Evolutionary conservation across 2,888 invertebrate species (phyloP), one percentile per base, ranked within the genome.

Genomic region (Pterobdella sp.): DNA sequence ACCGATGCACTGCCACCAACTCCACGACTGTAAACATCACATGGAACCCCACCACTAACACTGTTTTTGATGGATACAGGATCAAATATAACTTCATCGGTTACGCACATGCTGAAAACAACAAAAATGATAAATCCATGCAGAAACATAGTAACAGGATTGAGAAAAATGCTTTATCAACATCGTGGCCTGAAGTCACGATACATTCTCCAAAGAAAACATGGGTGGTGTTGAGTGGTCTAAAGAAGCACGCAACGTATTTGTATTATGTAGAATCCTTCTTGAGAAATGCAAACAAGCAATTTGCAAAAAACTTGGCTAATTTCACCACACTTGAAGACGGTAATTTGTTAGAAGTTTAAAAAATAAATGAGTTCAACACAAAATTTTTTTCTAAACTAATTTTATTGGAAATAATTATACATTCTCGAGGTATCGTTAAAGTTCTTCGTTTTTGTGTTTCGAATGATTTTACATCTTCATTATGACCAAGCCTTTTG

Each of bases 291-390:
- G 68, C 68, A 3, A 42, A 68, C 18, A 36, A n/a, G 22, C 7
- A 4, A 1, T 68, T 68, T 36, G 32, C 68, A n/a, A 32, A 31
- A 31, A 2, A 22, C 1, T 18, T 49, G 26, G 32, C 31, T 1
- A 68, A 26, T 7, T 68, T 68, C 32, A 31, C 37, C 68, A 68
- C 68, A 7, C 68, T 32, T 1, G 68, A 68, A 29, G 68, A 68
- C 32, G 68, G 68, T 68, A 18, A n/a, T n/a, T n/a, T n/a, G n/a
- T n/a, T n/a, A n/a, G n/a, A n/a, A n/a, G n/a, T n/a, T n/a, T n/a
- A n/a, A n/a, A n/a, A n/a, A n/a, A n/a, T n/a, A n/a, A n/a, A n/a
- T n/a, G n/a, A n/a, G n/a, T n/a, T n/a, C n/a, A n/a, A n/a, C n/a
- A n/a, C n/a, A n/a, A n/a, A n/a, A n/a, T n/a, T n/a, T n/a, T n/a